Conservation (phyloP, 2,113 vertebrate species). For the Pardalotus punctatus region DNA sequence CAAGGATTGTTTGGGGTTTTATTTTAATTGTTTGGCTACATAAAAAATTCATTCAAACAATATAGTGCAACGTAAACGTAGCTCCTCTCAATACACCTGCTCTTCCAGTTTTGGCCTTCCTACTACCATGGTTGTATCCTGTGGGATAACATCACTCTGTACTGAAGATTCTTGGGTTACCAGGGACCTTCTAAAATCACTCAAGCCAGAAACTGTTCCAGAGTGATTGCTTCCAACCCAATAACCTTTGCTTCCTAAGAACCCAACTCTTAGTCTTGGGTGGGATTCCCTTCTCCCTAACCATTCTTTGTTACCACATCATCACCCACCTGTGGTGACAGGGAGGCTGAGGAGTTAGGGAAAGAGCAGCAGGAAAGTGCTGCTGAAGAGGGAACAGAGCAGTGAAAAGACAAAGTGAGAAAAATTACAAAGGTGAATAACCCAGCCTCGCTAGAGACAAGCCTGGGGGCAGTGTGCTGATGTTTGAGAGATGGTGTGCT, state of each 20-base stretch:
- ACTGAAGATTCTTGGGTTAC: background rate
- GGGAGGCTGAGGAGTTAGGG: background rate
- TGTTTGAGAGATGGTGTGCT: background rate
- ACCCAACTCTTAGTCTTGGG: background rate
- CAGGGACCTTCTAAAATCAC: background rate
- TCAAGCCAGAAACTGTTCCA: background rate
- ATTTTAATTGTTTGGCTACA: background rate
- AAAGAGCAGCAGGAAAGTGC: background rate
- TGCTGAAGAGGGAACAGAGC: background rate
- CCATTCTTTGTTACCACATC: background rate
- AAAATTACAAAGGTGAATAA: background rate
- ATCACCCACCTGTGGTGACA: background rate
- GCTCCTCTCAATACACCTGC: background rate
- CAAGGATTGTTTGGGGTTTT: background rate
- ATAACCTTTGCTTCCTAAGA: background rate
- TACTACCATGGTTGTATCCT: background rate
- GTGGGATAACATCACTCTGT: background rate
- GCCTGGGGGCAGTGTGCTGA: fast-evolving
- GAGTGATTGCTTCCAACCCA: background rate
- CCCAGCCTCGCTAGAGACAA: background rate
- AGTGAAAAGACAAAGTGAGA: background rate
- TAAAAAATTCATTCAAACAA: background rate
- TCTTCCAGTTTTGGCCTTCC: background rate
- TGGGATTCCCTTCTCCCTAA: background rate
- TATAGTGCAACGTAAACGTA: background rate